These are phyloP conservation scores for Parnassius smintheus DNA, from an alignment of 2,888 invertebrate species.

Conservation along the genomic window DNA sequence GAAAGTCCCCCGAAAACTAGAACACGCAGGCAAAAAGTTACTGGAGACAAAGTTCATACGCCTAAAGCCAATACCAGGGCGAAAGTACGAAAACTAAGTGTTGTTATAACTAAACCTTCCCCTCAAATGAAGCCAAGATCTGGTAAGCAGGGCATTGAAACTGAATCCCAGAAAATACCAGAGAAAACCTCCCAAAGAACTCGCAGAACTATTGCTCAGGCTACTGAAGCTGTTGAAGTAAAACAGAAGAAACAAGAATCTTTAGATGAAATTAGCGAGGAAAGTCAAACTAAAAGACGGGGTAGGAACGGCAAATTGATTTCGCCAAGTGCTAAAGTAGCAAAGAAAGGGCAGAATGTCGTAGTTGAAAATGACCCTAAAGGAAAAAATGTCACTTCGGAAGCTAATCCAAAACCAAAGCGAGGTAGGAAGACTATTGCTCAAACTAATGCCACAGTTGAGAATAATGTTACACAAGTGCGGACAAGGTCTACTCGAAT, in stretches of 20 bases:
- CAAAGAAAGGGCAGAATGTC: background rate
- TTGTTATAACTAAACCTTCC: slow-evolving; percentile 12
- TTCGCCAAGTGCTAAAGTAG: background rate
- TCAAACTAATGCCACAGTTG: background rate
- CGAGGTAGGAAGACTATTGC: slow-evolving; percentile 8
- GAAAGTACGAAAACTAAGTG: background rate
- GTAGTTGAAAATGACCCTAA: background rate
- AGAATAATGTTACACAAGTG: background rate
- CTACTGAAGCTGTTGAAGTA: background rate
- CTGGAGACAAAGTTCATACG: slow-evolving; percentile 7
- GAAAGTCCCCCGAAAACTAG: slow-evolving; percentile 37
- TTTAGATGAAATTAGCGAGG: background rate
- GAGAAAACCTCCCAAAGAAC: slow-evolving; percentile 30
- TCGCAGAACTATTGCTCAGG: slow-evolving; percentile 29
- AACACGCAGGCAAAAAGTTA: slow-evolving; percentile 31
- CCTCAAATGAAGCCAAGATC: slow-evolving; percentile 41
- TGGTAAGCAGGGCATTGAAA: slow-evolving; percentile 25
- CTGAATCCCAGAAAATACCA: slow-evolving; percentile 1
- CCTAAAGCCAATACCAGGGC: slow-evolving; percentile 6
- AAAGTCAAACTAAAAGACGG: background rate
- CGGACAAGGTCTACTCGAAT: slow-evolving; percentile 10
- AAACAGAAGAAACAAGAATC: background rate
- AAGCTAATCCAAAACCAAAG: background rate
- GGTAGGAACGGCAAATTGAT: background rate
- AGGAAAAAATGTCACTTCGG: background rate